These are phyloP conservation scores for Harpegnathos saltator DNA, from an alignment of 1,140 invertebrate genomes.

Conservation along the genomic window DNA sequence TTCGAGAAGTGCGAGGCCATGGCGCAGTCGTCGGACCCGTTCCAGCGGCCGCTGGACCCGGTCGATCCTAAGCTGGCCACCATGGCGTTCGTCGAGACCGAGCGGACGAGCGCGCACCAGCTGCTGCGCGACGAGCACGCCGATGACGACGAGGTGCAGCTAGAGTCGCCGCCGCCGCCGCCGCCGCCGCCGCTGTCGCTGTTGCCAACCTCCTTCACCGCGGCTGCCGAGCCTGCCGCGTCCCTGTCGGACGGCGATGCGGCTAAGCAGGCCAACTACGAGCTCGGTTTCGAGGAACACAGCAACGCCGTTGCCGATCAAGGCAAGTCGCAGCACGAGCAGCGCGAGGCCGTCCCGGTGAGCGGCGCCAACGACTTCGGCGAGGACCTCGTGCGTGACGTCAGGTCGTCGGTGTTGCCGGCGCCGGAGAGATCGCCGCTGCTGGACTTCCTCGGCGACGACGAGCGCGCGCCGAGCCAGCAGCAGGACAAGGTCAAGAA, in stretches of 20 bases:
- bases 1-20: slow-evolving; percentile 68
- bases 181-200: slow-evolving; percentile 11
- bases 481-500: slow-evolving; percentile 43
- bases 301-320: not conserved
- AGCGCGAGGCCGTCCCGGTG: not conserved
- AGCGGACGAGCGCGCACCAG: slow-evolving; percentile 50
- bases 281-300: not conserved
- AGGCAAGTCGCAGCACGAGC: slow-evolving; percentile 18
- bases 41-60: slow-evolving; percentile 73
- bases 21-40: slow-evolving; percentile 68
- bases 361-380: slow-evolving; percentile 6
- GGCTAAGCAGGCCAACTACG: not conserved
- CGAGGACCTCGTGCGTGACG: slow-evolving; percentile 59
- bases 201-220: slow-evolving; percentile 32
- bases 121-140: not conserved
- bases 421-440: slow-evolving; percentile 66
- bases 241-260: not conserved
- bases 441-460: slow-evolving; percentile 61
- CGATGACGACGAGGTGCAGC: slow-evolving; percentile 12
- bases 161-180: not conserved
- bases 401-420: slow-evolving; percentile 72
- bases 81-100: slow-evolving; percentile 86
- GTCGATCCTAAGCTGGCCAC: slow-evolving; percentile 82
- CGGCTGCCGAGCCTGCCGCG: not conserved
- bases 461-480: slow-evolving; percentile 31